Evolutionary conservation across 2,888 invertebrate genomes (phyloP).

Genomic region (Alcis repandata): DNA sequence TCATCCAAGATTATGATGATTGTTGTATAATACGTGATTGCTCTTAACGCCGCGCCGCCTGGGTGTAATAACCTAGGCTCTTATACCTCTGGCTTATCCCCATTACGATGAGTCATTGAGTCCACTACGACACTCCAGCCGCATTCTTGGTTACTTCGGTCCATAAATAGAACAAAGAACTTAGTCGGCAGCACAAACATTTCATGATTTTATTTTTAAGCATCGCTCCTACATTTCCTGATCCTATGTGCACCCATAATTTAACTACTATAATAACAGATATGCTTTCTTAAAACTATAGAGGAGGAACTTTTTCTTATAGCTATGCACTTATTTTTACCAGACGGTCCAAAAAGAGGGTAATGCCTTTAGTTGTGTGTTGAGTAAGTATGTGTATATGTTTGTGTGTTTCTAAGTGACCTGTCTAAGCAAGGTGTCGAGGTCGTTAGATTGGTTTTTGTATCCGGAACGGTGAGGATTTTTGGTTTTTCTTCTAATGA

Average conservation of each 20-base stretch:
- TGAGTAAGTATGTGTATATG: too few relatives aligned
- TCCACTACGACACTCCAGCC: slow-evolving; percentile 39
- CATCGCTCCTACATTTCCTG: slow-evolving; percentile 36
- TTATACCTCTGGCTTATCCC: slow-evolving; percentile 33
- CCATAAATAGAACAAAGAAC: slow-evolving; percentile 49
- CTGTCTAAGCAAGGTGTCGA: too few relatives aligned
- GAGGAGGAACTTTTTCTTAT: too few relatives aligned
- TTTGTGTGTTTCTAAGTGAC: too few relatives aligned
- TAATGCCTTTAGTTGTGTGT: too few relatives aligned
- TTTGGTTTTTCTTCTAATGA: too few relatives aligned
- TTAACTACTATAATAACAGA: slow-evolving; percentile 6
- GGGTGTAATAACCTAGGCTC: slow-evolving; percentile 41
- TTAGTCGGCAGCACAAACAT: slow-evolving; percentile 39
- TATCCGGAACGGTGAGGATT: too few relatives aligned
- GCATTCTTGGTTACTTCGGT: slow-evolving; percentile 43
- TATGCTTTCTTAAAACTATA: slow-evolving; percentile 6
- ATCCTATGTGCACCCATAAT: slow-evolving; percentile 14
- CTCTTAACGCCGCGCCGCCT: slow-evolving; percentile 33
- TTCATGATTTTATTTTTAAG: slow-evolving; percentile 39
- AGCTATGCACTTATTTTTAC: too few relatives aligned
- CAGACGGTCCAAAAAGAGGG: too few relatives aligned
- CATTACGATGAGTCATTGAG: slow-evolving; percentile 45
- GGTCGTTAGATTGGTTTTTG: too few relatives aligned
- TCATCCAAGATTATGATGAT: slow-evolving; percentile 17
- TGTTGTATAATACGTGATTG: slow-evolving; percentile 31